Base-by-base conservation (phyloP, 2,888 invertebrate species). In the Drosophila peninsularis region DNA sequence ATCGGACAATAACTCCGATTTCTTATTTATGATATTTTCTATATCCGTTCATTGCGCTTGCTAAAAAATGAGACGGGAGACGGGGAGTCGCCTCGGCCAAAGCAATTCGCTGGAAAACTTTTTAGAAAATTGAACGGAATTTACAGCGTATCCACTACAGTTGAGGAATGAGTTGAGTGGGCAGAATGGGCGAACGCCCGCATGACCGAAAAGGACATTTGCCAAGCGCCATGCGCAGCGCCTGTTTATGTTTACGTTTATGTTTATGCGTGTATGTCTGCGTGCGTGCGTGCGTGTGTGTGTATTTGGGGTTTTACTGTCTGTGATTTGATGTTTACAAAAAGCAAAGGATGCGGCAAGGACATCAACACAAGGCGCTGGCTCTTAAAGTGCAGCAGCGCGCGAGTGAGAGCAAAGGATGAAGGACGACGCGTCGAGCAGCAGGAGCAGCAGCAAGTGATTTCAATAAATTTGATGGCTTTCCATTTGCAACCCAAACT, bases 381-480 rank as follows among this genome's bases (percentile, higher is more conserved):
- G 39, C 67, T 75, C 62, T 61, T 37, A 56, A 56, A 76, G 52
- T 63, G 80, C 61, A 50, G 58, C 61, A 62, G 42, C 30, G 30
- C 30, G 54, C 37, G 5, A 30, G 27, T 42, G 49, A 39, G 45
- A 14, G 62, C 63, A 45, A 47, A 19, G 34, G 36, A 64, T 69
- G 71, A 70, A 68, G 54, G 55, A 75, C 69, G 63, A 76, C 73
- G 73, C 72, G 44, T 47, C 54, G 45, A 69, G 41, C 49, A 76
- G 65, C 80, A 39, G 49, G 56, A 65, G 61, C 56, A 65, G 61
- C 75, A 88, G 88, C 89, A 83, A 90, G 91, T 91, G 91, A 91
- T 91, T 90, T 91, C 91, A 91, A 91, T 91, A 91, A 91, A 91
- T 91, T 91, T 91, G 91, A 91, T 91, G 90, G 91, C 80, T 90